These are phyloP conservation scores for Drosophila teissieri DNA, from an alignment of 1,140 invertebrate genomes.

Conservation along the genomic window DNA sequence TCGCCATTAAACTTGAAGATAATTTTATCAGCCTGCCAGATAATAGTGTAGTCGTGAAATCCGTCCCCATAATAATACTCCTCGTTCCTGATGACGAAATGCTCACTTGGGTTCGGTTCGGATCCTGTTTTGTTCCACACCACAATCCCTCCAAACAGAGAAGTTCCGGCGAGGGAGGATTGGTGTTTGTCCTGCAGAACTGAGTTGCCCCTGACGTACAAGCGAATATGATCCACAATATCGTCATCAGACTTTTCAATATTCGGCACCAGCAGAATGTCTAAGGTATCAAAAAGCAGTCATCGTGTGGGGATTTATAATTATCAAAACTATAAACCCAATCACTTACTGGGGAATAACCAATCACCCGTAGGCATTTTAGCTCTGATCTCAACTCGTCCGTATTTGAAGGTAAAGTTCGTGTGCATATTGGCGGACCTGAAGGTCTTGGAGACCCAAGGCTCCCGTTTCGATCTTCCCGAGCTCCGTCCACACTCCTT, in stretches of 20 bases:
- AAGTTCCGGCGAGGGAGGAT: too few species aligned
- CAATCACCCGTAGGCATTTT: neutral
- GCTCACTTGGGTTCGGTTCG: too few species aligned
- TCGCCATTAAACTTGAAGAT: neutral
- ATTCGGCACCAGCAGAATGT: neutral
- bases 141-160: too few species aligned
- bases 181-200: too few species aligned
- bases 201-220: neutral
- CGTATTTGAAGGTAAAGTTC: neutral
- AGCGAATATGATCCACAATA: neutral
- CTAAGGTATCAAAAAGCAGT: neutral
- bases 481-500: neutral
- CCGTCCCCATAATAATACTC: neutral
- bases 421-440: neutral
- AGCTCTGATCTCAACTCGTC: neutral
- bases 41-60: neutral
- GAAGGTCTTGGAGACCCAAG: neutral
- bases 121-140: too few species aligned
- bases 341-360: neutral
- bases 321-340: neutral
- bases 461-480: neutral
- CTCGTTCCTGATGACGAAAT: too few species aligned
- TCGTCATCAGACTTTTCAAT: neutral
- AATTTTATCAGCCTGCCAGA: neutral
- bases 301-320: too few species aligned